Conservation (phyloP, 2,888 invertebrate species). For the Balanococcus diminutus region DNA sequence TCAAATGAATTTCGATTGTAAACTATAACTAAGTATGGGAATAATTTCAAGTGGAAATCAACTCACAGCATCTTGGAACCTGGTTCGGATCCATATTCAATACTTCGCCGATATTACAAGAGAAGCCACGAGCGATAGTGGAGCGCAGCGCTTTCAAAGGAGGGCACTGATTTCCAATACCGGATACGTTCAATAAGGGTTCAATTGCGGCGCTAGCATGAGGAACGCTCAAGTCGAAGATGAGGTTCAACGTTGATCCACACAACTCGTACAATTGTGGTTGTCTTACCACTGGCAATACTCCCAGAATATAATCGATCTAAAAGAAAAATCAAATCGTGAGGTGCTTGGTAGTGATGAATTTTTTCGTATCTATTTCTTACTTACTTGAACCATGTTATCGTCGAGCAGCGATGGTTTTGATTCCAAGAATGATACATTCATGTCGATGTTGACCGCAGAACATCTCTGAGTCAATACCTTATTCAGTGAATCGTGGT, state of each 20-base stretch:
- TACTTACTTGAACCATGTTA: constrained; percentile 74
- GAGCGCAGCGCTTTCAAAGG: constrained; percentile 86
- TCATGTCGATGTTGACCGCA: constrained; percentile 92
- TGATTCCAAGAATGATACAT: constrained; percentile 86
- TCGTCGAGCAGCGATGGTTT: constrained; percentile 81
- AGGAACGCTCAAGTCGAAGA: constrained; percentile 92
- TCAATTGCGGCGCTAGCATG: constrained; percentile 89
- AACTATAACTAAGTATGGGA: too few relatives aligned
- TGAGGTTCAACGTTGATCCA: constrained; percentile 88
- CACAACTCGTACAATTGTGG: constrained; percentile 93
- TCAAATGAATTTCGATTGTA: not conserved
- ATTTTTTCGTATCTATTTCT: not conserved
- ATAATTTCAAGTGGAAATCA: not conserved
- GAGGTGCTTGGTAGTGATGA: not conserved
- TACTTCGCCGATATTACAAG: constrained; percentile 85
- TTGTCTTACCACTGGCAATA: constrained; percentile 87
- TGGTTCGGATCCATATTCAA: constrained; percentile 90
- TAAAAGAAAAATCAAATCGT: constrained; percentile 32
- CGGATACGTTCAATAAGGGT: constrained; percentile 83
- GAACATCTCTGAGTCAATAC: constrained; percentile 90
- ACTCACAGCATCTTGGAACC: constrained; percentile 89
- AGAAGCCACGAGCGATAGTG: constrained; percentile 84
- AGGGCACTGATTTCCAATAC: constrained; percentile 91
- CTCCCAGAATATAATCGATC: constrained; percentile 60
- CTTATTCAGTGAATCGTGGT: constrained; percentile 78